Conservation (phyloP, 2,113 vertebrate species). For the Apeltes quadracus region DNA sequence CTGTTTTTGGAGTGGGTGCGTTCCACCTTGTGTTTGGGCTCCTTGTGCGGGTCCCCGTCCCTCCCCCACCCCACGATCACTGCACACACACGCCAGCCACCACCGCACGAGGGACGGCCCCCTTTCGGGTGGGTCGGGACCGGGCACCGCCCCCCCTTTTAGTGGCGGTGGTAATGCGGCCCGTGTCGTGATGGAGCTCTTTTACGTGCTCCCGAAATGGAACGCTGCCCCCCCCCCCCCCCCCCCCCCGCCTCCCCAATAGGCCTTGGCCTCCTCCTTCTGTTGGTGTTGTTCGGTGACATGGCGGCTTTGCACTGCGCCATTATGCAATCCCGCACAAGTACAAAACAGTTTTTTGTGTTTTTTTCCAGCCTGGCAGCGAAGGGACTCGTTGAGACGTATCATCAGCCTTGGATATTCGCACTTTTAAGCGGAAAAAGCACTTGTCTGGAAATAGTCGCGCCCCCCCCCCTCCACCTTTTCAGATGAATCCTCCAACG, state of each 20-base stretch:
- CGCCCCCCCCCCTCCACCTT: constrained; percentile 10
- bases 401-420: constrained; percentile 61
- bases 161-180: constrained; percentile 55
- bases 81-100: constrained; percentile 53
- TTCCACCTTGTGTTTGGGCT: constrained; percentile 43
- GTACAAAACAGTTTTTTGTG: constrained; percentile 15
- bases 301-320: neutral
- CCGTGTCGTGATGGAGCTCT: constrained; percentile 52
- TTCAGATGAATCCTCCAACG: constrained; percentile 68
- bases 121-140: too few species aligned
- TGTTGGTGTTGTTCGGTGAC: neutral
- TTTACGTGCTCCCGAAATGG: constrained; percentile 67
- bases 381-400: constrained; percentile 36
- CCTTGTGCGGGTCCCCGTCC: constrained; percentile 27
- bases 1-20: constrained; percentile 68
- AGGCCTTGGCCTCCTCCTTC: neutral
- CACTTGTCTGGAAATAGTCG: constrained; percentile 63
- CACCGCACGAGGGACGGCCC: constrained; percentile 50
- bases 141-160: too few species aligned
- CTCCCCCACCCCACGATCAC: constrained; percentile 56
- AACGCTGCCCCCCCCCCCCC: constrained; percentile 24
- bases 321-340: constrained; percentile 12
- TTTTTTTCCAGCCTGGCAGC: constrained; percentile 17
- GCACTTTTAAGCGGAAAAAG: constrained; percentile 68
- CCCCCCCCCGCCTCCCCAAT: too few species aligned